Conservation (phyloP, 2,797 vertebrate species). For the Hoplostethus atlanticus region DNA sequence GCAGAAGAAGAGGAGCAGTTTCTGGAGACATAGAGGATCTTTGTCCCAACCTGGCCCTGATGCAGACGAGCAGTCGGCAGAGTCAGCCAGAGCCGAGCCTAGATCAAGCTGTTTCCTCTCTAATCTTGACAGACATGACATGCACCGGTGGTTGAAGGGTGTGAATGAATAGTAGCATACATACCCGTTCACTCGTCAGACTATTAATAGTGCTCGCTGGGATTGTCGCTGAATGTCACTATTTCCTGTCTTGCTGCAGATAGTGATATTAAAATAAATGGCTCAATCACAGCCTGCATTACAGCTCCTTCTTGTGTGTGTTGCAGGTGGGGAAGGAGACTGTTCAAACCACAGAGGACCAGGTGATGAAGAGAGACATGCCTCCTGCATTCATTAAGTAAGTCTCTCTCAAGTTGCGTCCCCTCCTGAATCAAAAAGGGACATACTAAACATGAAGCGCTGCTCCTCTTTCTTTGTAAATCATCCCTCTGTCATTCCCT, state of each 20-base stretch:
- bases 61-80: constrained; percentile 23
- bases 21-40: constrained; percentile 7
- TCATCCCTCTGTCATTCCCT: not conserved
- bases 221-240: constrained; percentile 19
- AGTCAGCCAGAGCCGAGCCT: constrained; percentile 8
- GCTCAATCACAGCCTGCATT: not conserved
- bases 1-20: constrained; percentile 2
- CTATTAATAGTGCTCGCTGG: constrained; percentile 60
- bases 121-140: constrained; percentile 45
- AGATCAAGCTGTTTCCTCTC: constrained; percentile 25
- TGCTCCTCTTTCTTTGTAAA: not conserved
- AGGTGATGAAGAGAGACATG: constrained; percentile 99
- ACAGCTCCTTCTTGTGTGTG: constrained; percentile 36
- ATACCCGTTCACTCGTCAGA: constrained; percentile 53
- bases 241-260: constrained; percentile 43
- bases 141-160: constrained; percentile 58
- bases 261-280: constrained; percentile 52
- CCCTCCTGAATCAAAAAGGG: not conserved
- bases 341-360: constrained; percentile 98
- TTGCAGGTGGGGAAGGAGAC: constrained; percentile 97
- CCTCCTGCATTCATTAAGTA: constrained; percentile 99
- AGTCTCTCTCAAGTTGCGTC: constrained; percentile 62
- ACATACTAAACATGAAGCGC: no score
- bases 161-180: constrained; percentile 49
- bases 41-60: constrained; percentile 17